Evolutionary conservation across 2,888 invertebrate species (phyloP).

Genomic region (Erebia ligea): DNA sequence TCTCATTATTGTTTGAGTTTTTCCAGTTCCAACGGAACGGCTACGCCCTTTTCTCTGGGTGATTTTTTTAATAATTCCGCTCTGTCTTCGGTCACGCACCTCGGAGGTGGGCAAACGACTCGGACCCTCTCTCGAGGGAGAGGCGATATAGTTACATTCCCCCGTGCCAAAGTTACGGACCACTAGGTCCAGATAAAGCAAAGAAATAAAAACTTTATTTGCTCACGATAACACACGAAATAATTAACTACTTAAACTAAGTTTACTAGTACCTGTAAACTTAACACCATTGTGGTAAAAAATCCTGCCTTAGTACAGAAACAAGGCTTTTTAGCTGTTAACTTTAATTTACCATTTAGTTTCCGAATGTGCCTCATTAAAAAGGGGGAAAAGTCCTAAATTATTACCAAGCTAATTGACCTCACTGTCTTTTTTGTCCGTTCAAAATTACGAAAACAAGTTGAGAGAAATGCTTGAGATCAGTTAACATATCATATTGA

Average conservation of each 20-base stretch:
- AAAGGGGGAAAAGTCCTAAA: too few species aligned
- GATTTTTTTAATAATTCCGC: slow-evolving; percentile 45
- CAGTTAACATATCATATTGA: neutral
- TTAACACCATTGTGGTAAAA: neutral
- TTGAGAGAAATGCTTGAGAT: too few species aligned
- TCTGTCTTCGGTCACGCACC: slow-evolving; percentile 47
- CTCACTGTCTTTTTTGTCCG: too few species aligned
- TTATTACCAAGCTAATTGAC: too few species aligned
- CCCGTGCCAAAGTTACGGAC: neutral
- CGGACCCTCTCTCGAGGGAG: neutral
- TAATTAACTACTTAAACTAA: too few species aligned
- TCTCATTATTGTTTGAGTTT: slow-evolving; percentile 59
- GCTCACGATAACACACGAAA: too few species aligned
- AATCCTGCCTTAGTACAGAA: too few species aligned
- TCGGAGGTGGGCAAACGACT: slow-evolving; percentile 43
- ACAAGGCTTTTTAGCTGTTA: too few species aligned
- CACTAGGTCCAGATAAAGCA: neutral
- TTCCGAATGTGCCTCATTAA: too few species aligned
- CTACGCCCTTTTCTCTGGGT: slow-evolving; percentile 36
- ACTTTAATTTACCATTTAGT: too few species aligned
- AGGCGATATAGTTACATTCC: neutral
- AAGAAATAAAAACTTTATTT: too few species aligned
- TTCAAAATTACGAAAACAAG: too few species aligned
- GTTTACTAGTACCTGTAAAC: neutral
- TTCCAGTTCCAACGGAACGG: slow-evolving; percentile 35